These are phyloP conservation scores for Eumerus sabulonum DNA, from an alignment of 2,888 invertebrate species.

Conservation along the genomic window DNA sequence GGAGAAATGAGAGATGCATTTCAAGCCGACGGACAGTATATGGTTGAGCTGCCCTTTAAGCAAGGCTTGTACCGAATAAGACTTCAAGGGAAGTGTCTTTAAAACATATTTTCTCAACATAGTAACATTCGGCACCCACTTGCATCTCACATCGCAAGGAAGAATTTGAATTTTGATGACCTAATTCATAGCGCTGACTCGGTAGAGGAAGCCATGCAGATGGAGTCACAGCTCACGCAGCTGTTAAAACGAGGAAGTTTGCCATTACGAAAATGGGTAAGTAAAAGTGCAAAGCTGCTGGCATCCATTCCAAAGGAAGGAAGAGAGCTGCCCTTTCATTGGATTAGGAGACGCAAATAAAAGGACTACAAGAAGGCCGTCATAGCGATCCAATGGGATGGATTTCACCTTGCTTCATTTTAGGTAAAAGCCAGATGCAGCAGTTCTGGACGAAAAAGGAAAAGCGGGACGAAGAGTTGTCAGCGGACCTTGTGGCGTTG, in stretches of 20 bases:
- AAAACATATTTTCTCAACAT: constrained; percentile 1
- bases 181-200: neutral
- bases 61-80: constrained; percentile 31
- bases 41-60: too few species aligned
- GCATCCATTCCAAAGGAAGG: too few species aligned
- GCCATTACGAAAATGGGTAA: neutral
- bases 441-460: neutral
- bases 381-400: too few species aligned
- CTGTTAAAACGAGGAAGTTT: neutral
- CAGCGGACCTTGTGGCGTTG: neutral
- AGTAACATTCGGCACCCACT: constrained; percentile 18
- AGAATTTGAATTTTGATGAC: constrained; percentile 13
- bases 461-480: constrained; percentile 2
- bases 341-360: too few species aligned
- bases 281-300: neutral
- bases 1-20: constrained; percentile 16
- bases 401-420: too few species aligned
- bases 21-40: neutral
- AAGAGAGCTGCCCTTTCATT: too few species aligned
- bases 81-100: neutral
- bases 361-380: neutral
- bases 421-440: constrained; percentile 6
- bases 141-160: constrained; percentile 1
- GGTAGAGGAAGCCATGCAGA: too few species aligned
- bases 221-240: constrained; percentile 1